phyloP scores from a whole-genome alignment of 2,888 invertebrate species.

The Folsomia manolachei region DNA sequence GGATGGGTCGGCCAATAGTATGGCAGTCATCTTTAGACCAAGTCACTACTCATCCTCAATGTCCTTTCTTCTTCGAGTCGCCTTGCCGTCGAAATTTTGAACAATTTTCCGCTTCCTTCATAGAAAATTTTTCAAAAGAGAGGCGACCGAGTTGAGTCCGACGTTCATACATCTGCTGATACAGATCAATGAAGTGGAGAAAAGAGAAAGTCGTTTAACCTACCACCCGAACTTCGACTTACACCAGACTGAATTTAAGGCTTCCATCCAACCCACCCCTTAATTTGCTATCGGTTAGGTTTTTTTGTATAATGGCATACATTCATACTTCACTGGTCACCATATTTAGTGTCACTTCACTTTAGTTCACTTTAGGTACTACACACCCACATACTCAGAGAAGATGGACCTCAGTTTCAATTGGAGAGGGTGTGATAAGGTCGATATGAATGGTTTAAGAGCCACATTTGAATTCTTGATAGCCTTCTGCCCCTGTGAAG shows the following conservation, averaged over 20 bases:
- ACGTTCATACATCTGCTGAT: not conserved
- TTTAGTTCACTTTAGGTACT: not conserved
- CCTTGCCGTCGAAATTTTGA: not conserved
- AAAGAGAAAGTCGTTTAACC: not conserved
- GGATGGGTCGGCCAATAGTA: too few species aligned
- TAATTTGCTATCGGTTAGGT: not conserved
- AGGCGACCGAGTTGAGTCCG: too few species aligned
- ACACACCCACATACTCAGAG: not conserved
- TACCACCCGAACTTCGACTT: not conserved
- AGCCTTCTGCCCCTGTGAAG: slow-evolving; percentile 89
- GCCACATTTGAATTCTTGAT: slow-evolving; percentile 64
- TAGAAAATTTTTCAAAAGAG: too few species aligned
- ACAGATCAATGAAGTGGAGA: slow-evolving; percentile 3
- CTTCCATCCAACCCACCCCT: not conserved
- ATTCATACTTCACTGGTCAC: not conserved
- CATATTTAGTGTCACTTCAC: not conserved
- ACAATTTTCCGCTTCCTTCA: not conserved
- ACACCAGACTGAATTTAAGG: too few species aligned
- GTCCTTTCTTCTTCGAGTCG: not conserved
- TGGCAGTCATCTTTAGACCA: not conserved
- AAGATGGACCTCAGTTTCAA: slow-evolving; percentile 4
- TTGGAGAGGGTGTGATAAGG: not conserved
- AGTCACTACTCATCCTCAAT: slow-evolving; percentile 4
- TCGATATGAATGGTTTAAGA: slow-evolving; percentile 40
- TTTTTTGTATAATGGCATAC: not conserved